A percentile compares a stretch with the other conserved stretches of the same genome.
These are phyloP conservation scores for Lasioglossum figueresi DNA, from an alignment of 2,888 invertebrate genomes.

Conservation along the genomic window DNA sequence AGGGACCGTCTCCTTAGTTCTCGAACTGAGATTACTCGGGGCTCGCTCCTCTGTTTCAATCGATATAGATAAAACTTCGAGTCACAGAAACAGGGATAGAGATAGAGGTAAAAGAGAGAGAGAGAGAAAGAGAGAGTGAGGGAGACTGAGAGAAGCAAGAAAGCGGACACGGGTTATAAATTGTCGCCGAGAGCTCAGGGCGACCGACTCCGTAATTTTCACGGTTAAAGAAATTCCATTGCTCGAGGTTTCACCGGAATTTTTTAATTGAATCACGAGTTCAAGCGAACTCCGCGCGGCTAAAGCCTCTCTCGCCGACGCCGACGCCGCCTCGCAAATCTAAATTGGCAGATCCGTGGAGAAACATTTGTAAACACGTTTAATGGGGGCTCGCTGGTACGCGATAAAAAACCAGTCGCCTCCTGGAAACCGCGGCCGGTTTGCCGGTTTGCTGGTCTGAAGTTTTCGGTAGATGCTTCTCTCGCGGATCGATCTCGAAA, in stretches of 20 bases:
- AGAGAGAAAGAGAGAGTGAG: not conserved
- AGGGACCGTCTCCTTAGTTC: conserved; percentile 62
- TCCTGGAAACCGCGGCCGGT: conserved; percentile 22
- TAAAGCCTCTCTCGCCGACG: conserved; percentile 43
- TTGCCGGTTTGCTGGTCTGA: conserved; percentile 16
- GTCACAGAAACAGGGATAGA: not conserved
- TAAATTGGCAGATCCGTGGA: conserved; percentile 50
- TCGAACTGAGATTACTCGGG: conserved; percentile 79
- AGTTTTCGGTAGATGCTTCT: conserved; percentile 3
- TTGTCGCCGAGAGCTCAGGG: conserved; percentile 1
- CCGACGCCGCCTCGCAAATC: conserved; percentile 41
- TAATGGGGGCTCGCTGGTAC: conserved; percentile 32
- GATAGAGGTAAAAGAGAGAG: not conserved
- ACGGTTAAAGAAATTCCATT: not conserved
- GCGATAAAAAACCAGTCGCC: conserved; percentile 54
- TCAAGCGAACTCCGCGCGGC: conserved; percentile 65
- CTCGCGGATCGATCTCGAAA: not conserved
- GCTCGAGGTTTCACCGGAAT: conserved; percentile 38
- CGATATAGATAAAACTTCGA: conserved; percentile 29
- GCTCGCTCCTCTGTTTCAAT: conserved; percentile 67
- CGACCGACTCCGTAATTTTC: conserved; percentile 13
- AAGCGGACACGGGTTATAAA: conserved; percentile 3
- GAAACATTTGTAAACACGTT: conserved; percentile 68
- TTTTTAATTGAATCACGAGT: conserved; percentile 71
- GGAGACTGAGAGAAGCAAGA: not conserved